A percentile compares a stretch with the other conserved stretches of the same genome.
phyloP scores from a whole-genome alignment of 2,113 vertebrate species.

The Acanthisitta chloris region DNA sequence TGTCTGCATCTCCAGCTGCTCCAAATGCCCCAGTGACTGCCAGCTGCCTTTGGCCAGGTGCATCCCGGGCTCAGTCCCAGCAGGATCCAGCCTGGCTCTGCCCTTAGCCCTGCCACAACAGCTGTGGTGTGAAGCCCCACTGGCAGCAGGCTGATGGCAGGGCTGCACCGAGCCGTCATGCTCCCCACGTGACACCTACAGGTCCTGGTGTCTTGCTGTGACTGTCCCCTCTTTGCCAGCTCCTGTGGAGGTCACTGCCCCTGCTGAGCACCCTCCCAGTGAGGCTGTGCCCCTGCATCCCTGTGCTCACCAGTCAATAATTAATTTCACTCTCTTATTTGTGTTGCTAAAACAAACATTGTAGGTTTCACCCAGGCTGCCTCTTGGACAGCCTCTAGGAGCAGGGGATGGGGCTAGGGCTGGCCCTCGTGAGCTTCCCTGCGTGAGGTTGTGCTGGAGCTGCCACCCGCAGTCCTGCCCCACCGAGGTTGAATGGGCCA shows the following conservation, averaged over 20 bases:
- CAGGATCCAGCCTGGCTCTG: background rate
- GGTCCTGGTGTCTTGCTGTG: background rate
- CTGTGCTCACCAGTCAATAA: background rate
- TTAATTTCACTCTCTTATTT: constrained; percentile 2
- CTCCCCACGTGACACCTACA: background rate
- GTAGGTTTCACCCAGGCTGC: background rate
- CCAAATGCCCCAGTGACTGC: background rate
- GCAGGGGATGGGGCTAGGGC: background rate
- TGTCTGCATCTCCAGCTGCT: background rate
- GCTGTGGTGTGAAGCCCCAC: background rate
- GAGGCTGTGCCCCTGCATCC: background rate
- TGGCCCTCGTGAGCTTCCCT: background rate
- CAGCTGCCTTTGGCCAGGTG: background rate
- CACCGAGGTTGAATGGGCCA: background rate
- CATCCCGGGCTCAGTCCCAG: background rate
- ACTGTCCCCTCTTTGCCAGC: background rate
- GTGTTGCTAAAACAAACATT: constrained; percentile 20
- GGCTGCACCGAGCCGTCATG: background rate
- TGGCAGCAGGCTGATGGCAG: background rate
- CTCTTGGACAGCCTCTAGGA: background rate
- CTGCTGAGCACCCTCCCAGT: background rate
- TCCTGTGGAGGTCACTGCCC: background rate
- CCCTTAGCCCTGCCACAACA: background rate
- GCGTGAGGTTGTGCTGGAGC: accelerated
- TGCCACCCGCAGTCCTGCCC: background rate